Evolutionary conservation across 2,113 vertebrate species (phyloP).

Genomic region (Chionodraco myersi): DNA sequence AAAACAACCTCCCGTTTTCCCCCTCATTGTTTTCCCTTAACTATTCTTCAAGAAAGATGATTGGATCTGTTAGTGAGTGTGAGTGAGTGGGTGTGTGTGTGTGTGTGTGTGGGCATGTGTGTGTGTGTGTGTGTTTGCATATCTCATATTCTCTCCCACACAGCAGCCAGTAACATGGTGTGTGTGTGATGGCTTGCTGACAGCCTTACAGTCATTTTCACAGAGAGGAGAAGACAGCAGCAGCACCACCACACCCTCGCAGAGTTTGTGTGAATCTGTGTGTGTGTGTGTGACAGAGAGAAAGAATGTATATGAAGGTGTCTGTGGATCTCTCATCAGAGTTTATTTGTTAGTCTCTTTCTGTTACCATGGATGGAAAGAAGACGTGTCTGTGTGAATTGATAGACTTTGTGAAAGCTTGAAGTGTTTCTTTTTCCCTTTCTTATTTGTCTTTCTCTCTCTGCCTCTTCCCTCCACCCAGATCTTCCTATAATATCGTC

Average conservation of each 20-base stretch:
- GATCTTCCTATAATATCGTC: conserved; percentile 59
- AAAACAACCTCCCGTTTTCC: conserved; percentile 17
- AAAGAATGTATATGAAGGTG: conserved; percentile 45
- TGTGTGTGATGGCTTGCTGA: conserved; percentile 71
- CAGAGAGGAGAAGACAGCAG: conserved; percentile 65
- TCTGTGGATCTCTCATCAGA: conserved; percentile 51
- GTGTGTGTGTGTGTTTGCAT: conserved; percentile 9
- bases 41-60: conserved; percentile 40
- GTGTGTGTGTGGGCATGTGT: neutral
- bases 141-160: conserved; percentile 58
- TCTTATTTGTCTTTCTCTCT: conserved; percentile 53
- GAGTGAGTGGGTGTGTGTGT: neutral
- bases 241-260: conserved; percentile 43
- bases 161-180: conserved; percentile 63
- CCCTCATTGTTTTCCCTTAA: conserved; percentile 20
- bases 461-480: conserved; percentile 37
- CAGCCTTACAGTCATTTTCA: conserved; percentile 73
- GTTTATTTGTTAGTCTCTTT: conserved; percentile 58
- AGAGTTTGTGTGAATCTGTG: conserved; percentile 13
- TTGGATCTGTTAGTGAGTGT: neutral
- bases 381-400: conserved; percentile 13
- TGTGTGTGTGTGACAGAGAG: neutral
- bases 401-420: conserved; percentile 37
- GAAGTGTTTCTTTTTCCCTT: conserved; percentile 43
- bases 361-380: conserved; percentile 43